Evolutionary conservation across 2,888 invertebrate genomes (phyloP), one percentile per base, ranked within the genome.

Genomic region (Lottia scabra): DNA sequence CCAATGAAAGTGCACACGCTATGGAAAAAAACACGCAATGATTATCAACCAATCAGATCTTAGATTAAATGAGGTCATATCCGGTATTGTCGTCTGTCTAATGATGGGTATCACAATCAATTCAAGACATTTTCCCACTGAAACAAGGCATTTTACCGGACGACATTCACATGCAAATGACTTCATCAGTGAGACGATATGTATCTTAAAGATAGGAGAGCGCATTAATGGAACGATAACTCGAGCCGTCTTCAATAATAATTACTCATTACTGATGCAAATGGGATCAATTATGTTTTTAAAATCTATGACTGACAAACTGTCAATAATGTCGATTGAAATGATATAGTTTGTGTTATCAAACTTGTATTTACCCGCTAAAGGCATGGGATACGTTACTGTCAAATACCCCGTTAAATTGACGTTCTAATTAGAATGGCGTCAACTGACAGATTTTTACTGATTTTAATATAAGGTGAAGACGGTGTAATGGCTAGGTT

Each of bases 101-200:
- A 56, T 56, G 56, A 56, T 56, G 56, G 56, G 19, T 23, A 56
- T 56, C 56, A 56, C 12, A 13, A 23, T 56, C 23, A 23, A 56
- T 56, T 23, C 23, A 23, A 56, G 56, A 56, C 56, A 56, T 56
- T 56, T 56, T 56, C 56, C 56, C 56, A 23, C 56, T 56, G 23
- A 56, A 56, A 56, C 56, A 56, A 56, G 38, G 56, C 56, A 23
- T 56, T 56, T 23, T 56, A 56, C 56, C 56, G 56, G 56, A 56
- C 56, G 56, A 19, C 56, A 56, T 56, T 56, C 56, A 56, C 56
- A 56, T 56, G 56, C 56, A 56, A 56, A 56, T 56, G 56, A 56
- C 56, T 56, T 56, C 56, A 56, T 56, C 56, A 23, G 56, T 56
- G 56, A 56, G 56, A 38, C 56, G 56, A 56, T 56, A 56, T 23